Base-by-base conservation (phyloP, 2,113 vertebrate species). In the Lophius piscatorius region DNA sequence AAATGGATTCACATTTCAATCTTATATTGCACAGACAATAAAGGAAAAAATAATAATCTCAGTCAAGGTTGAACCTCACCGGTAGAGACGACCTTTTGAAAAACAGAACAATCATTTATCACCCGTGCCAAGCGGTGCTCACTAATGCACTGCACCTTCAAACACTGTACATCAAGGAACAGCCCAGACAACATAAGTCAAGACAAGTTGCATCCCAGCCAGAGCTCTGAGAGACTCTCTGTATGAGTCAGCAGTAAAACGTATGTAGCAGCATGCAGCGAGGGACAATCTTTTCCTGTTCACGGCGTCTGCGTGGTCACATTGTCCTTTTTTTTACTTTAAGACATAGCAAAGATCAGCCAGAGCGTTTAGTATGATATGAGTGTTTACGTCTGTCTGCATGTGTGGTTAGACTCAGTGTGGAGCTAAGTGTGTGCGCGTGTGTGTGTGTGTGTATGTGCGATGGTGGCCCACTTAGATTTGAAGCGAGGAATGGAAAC, bases 261-360 rank as follows among this genome's bases (percentile, higher is more conserved):
- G 21, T 56, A 10, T 2, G 16, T 12, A 12, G 40, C 34, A 10
- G 12, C 2, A 0, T 46, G 23, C 50, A 54, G 10, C 3, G 4
- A 5, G 11, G 2, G 1, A 14, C 1, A 10, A 1, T 81, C 77
- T 74, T 70, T 70, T 57, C 38, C 51, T 29, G 5, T 44, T 28
- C 1, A 1, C 13, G 12, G 22, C 1, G 3, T 36, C 8, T 51
- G 12, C 78, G 83, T 65, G 81, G 78, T 75, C 64, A 52, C 42
- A 38, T 26, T 33, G 17, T 52, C 39, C 24, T 61, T 13, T 33
- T 4, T 2, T 46, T 36, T 16, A 2, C 31, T 33, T 20, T 16
- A 18, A 1, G 1, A 14, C 21, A 42, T 39, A 26, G 2, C 6
- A 11, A 3, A 10, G 1, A 5, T 16, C 9, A 12, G 8, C 4